Conservation (phyloP, 2,888 invertebrate genomes). For the Nemoura dubitans region DNA sequence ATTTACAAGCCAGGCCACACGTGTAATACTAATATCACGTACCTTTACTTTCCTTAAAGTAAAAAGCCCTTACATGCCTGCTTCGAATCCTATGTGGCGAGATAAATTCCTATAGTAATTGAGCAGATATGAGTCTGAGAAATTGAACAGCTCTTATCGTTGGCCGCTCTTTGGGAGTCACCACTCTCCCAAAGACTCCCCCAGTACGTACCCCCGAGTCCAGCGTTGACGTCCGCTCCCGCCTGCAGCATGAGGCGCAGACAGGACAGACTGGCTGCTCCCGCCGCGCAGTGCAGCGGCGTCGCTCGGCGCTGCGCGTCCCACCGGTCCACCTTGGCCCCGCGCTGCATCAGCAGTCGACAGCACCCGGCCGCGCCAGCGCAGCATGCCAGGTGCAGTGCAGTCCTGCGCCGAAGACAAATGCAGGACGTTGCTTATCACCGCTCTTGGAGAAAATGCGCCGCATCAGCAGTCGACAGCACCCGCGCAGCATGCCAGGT, state of each 20-base stretch:
- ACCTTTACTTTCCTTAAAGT: too few relatives aligned
- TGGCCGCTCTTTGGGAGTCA: too few relatives aligned
- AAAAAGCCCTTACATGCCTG: too few relatives aligned
- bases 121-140: too few relatives aligned
- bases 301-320: slow-evolving; percentile 75
- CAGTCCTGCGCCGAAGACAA: slow-evolving; percentile 61
- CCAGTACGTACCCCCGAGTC: slow-evolving; percentile 60
- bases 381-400: slow-evolving; percentile 82
- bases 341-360: slow-evolving; percentile 74
- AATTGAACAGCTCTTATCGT: too few relatives aligned
- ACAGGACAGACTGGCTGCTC: slow-evolving; percentile 69
- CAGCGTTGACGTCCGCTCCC: slow-evolving; percentile 84
- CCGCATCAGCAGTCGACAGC: slow-evolving; percentile 74
- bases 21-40: too few relatives aligned
- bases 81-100: too few relatives aligned
- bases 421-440: too few relatives aligned
- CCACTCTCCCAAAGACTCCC: too few relatives aligned
- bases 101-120: too few relatives aligned
- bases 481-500: slow-evolving; percentile 80
- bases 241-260: slow-evolving; percentile 72
- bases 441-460: slow-evolving; percentile 54
- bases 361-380: slow-evolving; percentile 76
- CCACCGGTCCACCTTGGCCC: slow-evolving; percentile 77
- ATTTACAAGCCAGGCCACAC: too few relatives aligned
- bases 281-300: slow-evolving; percentile 81